These are phyloP conservation scores for Stenurella melanura DNA, from an alignment of 2,888 invertebrate genomes.

Conservation along the genomic window DNA sequence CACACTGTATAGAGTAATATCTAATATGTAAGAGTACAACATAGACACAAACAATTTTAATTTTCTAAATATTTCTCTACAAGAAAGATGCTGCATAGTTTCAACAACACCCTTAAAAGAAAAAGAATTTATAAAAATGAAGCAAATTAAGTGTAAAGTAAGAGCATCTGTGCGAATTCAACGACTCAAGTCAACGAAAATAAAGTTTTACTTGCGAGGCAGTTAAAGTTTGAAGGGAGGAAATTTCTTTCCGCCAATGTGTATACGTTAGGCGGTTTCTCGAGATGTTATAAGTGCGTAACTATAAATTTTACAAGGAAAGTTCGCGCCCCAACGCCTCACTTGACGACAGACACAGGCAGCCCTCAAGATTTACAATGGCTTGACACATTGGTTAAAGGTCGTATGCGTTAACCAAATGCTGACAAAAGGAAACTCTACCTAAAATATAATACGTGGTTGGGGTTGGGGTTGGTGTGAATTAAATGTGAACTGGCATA, in stretches of 20 bases:
- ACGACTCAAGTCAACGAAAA: constrained; percentile 18
- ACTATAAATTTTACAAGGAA: constrained; percentile 50
- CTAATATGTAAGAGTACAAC: too few species aligned
- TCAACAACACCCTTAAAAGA: not conserved
- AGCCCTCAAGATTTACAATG: constrained; percentile 49
- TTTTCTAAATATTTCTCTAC: too few species aligned
- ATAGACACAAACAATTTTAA: too few species aligned
- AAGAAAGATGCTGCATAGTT: too few species aligned
- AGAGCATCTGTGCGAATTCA: constrained; percentile 21
- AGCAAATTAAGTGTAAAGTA: constrained; percentile 11
- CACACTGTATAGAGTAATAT: too few species aligned
- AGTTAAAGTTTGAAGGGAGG: constrained; percentile 34
- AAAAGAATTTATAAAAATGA: constrained; percentile 10
- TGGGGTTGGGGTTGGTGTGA: not conserved
- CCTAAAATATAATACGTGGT: constrained; percentile 22
- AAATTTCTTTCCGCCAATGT: constrained; percentile 26
- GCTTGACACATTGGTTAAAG: constrained; percentile 38
- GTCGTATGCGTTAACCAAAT: constrained; percentile 34
- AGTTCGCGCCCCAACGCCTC: constrained; percentile 44
- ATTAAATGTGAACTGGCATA: not conserved
- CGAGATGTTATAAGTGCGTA: constrained; percentile 48
- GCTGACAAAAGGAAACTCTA: constrained; percentile 23
- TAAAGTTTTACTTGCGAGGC: constrained; percentile 16
- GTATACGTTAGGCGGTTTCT: constrained; percentile 35
- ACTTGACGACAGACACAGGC: constrained; percentile 51